phyloP scores from a whole-genome alignment of 1,140 invertebrate genomes.

The Augochlora pura region DNA sequence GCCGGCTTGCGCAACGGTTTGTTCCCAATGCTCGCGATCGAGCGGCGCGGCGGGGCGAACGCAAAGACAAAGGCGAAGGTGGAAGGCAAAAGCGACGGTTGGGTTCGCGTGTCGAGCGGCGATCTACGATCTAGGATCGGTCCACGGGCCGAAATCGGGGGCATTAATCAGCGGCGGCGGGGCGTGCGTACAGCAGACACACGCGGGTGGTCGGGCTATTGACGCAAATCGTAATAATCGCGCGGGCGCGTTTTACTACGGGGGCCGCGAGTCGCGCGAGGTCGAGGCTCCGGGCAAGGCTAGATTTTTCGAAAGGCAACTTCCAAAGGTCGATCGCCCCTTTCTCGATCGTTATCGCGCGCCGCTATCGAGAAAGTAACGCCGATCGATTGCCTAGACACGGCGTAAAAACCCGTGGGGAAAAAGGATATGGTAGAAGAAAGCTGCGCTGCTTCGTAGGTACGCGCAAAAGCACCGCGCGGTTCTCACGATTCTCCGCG shows the following conservation, averaged over 20 bases:
- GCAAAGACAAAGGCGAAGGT: too few relatives aligned
- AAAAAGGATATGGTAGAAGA: background rate
- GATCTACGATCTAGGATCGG: conserved; percentile 63
- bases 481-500: conserved; percentile 36
- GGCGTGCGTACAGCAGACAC: conserved; percentile 39
- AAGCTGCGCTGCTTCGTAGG: background rate
- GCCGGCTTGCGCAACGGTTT: conserved; percentile 51
- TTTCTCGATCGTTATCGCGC: conserved; percentile 36
- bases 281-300: conserved; percentile 44
- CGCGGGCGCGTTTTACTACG: conserved; percentile 37
- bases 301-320: conserved; percentile 62
- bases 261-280: conserved; percentile 58
- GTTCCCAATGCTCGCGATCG: conserved; percentile 22
- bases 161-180: conserved; percentile 60
- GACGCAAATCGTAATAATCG: conserved; percentile 62
- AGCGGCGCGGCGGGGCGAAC: conserved; percentile 46
- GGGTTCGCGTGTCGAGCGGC: conserved; percentile 50
- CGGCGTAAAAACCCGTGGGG: background rate
- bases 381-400: background rate
- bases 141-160: conserved; percentile 57
- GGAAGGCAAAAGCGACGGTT: background rate
- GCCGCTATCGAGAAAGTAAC: conserved; percentile 48
- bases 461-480: conserved; percentile 23
- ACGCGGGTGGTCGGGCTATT: conserved; percentile 61
- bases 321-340: conserved; percentile 59